Evolutionary conservation across 1,140 invertebrate genomes (phyloP).

Genomic region (Venustaconcha ellipsiformis): DNA sequence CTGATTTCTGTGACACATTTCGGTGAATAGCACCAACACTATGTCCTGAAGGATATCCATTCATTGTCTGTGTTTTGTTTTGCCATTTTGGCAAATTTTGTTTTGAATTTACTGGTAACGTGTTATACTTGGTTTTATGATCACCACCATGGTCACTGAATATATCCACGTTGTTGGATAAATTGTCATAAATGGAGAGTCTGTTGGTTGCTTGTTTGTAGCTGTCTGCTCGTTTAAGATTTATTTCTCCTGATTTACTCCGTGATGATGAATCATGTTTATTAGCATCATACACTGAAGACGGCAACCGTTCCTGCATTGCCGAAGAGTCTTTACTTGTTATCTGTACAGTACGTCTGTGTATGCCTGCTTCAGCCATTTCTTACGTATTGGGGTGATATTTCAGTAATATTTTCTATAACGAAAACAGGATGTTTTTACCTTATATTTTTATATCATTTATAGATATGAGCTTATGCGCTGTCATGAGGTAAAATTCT

Average conservation of each 20-base stretch:
- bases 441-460: too few relatives aligned
- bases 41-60: neutral
- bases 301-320: neutral
- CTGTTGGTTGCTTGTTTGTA: constrained; percentile 22
- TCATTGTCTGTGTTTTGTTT: neutral
- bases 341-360: constrained; percentile 17
- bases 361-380: neutral
- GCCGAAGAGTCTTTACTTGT: constrained; percentile 23
- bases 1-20: constrained; percentile 21
- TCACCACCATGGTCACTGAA: neutral
- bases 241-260: neutral
- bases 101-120: constrained; percentile 9
- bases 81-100: neutral
- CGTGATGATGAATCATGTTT: neutral
- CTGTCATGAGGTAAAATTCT: too few relatives aligned
- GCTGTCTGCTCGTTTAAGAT: constrained; percentile 18
- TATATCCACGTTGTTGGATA: neutral
- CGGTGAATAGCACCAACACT: constrained; percentile 2
- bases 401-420: too few relatives aligned
- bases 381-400: too few relatives aligned
- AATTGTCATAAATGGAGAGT: constrained; percentile 6
- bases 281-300: neutral
- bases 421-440: too few relatives aligned
- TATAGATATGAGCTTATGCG: too few relatives aligned
- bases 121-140: constrained; percentile 23